A percentile compares a stretch with the other conserved stretches of the same genome.
Conservation (phyloP, 2,797 vertebrate genomes). For the Sebastes cheni region DNA sequence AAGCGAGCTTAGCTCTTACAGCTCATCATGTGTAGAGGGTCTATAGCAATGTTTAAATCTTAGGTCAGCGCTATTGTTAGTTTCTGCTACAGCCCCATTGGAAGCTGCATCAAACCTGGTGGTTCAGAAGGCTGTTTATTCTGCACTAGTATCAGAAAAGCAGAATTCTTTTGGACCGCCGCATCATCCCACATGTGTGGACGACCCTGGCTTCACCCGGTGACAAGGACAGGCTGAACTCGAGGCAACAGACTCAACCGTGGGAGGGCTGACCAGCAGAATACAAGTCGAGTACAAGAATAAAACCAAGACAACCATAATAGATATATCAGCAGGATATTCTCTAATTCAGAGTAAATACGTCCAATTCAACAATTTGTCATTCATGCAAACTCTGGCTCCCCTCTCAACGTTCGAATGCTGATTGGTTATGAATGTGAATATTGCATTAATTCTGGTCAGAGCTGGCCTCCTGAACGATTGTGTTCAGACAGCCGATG, state of each 20-base stretch:
- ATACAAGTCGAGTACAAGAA: constrained; percentile 45
- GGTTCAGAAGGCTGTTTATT: constrained; percentile 20
- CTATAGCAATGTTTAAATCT: not conserved
- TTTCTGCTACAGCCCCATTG: not conserved
- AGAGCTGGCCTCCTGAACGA: constrained; percentile 71
- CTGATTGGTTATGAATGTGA: constrained; percentile 79
- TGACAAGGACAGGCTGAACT: constrained; percentile 49
- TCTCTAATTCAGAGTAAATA: constrained; percentile 69
- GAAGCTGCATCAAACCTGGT: not conserved
- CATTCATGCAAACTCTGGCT: constrained; percentile 77
- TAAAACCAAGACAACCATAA: constrained; percentile 60
- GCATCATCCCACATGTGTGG: constrained; percentile 24
- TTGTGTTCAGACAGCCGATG: constrained; percentile 77
- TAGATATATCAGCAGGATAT: constrained; percentile 70
- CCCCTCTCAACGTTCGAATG: constrained; percentile 57
- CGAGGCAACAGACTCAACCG: constrained; percentile 33
- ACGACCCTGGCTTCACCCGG: constrained; percentile 49
- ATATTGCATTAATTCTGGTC: constrained; percentile 79
- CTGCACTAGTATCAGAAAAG: constrained; percentile 10
- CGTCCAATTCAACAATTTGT: constrained; percentile 76
- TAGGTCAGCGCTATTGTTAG: not conserved
- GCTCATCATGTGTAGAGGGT: not conserved
- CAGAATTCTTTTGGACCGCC: not conserved
- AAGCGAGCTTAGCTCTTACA: not conserved
- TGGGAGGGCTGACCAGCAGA: constrained; percentile 64